phyloP scores from a whole-genome alignment of 2,113 vertebrate genomes.

The Siniperca knerii region DNA sequence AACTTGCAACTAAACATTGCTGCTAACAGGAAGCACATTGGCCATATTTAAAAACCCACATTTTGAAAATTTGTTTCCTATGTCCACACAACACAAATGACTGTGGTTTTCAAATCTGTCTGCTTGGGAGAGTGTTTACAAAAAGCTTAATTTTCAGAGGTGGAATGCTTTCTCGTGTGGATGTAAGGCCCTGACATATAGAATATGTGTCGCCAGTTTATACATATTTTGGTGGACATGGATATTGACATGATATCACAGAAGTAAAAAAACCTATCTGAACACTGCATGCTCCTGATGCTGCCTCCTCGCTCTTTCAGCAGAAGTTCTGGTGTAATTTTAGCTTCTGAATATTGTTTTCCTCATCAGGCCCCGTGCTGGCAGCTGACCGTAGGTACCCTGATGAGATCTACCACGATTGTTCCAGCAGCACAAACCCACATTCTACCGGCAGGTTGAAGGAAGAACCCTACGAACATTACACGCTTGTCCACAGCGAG shows the following conservation, averaged over 20 bases:
- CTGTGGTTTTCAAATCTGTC: not conserved
- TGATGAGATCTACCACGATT: constrained; percentile 76
- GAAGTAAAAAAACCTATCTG: not conserved
- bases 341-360: not conserved
- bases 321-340: not conserved
- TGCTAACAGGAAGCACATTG: not conserved
- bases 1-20: not conserved
- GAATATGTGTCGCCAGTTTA: not conserved
- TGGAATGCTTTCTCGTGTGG: not conserved
- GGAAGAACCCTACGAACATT: constrained; percentile 81
- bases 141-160: not conserved
- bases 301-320: not conserved
- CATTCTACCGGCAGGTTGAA: constrained; percentile 82
- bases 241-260: not conserved
- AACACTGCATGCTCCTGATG: not conserved
- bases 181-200: not conserved
- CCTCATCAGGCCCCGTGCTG: constrained; percentile 55
- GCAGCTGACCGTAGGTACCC: constrained; percentile 73
- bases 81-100: not conserved
- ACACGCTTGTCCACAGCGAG: constrained; percentile 69
- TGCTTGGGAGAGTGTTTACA: not conserved
- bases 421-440: constrained; percentile 75
- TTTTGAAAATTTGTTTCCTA: not conserved
- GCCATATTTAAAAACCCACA: not conserved
- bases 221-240: not conserved